A percentile compares a stretch with the other conserved stretches of the same genome.
These are phyloP conservation scores for Acanthosepion pharaonis DNA, from an alignment of 2,888 invertebrate species.

Conservation along the genomic window DNA sequence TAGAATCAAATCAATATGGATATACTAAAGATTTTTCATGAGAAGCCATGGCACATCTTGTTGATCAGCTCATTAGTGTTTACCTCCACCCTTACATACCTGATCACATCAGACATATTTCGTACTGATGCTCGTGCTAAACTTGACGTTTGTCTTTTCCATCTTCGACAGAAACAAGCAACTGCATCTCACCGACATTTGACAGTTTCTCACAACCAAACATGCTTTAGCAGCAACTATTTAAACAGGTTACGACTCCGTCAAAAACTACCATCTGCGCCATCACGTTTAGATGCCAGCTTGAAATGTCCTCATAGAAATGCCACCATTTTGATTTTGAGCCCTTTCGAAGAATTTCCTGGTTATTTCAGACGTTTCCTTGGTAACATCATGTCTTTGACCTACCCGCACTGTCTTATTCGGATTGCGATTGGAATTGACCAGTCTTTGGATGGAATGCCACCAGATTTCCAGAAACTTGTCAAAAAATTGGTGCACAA, in stretches of 20 bases:
- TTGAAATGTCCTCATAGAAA: neutral
- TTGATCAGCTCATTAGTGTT: neutral
- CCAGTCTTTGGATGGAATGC: conserved; percentile 52
- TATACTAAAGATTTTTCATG: neutral
- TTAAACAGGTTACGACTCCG: too few species aligned
- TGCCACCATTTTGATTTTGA: conserved; percentile 54
- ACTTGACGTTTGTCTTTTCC: neutral
- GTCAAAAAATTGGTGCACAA: conserved; percentile 45
- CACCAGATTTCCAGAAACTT: conserved; percentile 47
- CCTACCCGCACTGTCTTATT: conserved; percentile 57
- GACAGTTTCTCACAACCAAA: neutral
- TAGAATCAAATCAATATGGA: neutral
- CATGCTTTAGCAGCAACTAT: neutral
- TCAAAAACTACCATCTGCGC: neutral
- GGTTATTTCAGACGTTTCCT: conserved; percentile 53
- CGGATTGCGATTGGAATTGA: conserved; percentile 57
- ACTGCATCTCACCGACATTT: neutral
- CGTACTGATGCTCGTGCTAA: neutral
- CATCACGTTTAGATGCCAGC: neutral
- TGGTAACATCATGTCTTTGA: conserved; percentile 52
- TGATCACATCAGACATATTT: conserved; percentile 37
- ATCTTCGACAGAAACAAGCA: neutral
- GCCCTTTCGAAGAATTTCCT: conserved; percentile 54
- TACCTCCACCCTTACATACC: conserved; percentile 36
- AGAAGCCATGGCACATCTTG: conserved; percentile 35